Evolutionary conservation across 2,888 invertebrate species (phyloP).

Genomic region (Ophion slaviceki): DNA sequence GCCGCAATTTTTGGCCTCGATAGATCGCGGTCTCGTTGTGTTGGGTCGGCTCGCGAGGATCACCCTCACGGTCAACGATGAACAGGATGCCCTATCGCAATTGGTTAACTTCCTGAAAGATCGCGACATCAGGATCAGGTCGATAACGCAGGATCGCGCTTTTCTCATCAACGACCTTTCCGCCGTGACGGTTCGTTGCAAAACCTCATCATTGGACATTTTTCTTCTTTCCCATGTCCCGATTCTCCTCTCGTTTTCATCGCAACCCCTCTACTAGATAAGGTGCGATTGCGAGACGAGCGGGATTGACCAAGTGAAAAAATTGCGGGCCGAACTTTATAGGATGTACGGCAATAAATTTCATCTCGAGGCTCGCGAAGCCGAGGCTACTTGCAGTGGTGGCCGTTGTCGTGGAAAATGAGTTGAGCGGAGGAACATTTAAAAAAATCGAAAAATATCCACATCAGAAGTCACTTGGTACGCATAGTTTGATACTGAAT

Average conservation of each 20-base stretch:
- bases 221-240: neutral
- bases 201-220: neutral
- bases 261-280: conserved; percentile 15
- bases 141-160: conserved; percentile 32
- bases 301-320: conserved; percentile 45
- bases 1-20: conserved; percentile 42
- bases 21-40: conserved; percentile 48
- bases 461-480: neutral
- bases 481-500: neutral
- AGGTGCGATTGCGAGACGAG: conserved; percentile 44
- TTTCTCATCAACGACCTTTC: conserved; percentile 40
- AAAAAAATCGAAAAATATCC: neutral
- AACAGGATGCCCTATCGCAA: conserved; percentile 11
- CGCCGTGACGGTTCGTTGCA: conserved; percentile 32
- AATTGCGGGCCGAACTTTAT: conserved; percentile 29
- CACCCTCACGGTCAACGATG: conserved; percentile 42
- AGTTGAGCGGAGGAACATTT: neutral
- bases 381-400: conserved; percentile 37
- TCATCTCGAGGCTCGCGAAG: conserved; percentile 46
- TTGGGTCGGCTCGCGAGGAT: conserved; percentile 48
- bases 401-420: conserved; percentile 47
- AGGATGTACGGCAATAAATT: conserved; percentile 35
- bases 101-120: conserved; percentile 32
- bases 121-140: conserved; percentile 39
- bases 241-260: neutral